Conservation (phyloP, 35 echinoderm and acorn worm genomes). For the Acanthaster planci region DNA sequence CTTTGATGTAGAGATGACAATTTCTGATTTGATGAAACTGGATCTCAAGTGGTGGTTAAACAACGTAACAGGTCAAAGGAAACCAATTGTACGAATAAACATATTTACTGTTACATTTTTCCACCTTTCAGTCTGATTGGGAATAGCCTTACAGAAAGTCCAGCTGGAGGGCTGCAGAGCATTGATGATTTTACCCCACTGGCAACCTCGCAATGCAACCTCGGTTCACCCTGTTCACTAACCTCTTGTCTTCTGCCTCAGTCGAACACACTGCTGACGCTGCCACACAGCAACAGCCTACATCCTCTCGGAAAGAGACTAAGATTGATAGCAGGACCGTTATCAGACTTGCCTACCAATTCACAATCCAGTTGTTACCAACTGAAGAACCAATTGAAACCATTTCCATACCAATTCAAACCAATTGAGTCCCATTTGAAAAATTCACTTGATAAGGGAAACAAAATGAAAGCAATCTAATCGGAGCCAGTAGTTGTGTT, state of each 20-base stretch:
- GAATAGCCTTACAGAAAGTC: background rate
- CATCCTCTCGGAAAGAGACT: conserved; percentile 27
- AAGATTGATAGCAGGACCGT: conserved; percentile 14
- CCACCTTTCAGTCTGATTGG: conserved; percentile 25
- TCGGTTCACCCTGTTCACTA: background rate
- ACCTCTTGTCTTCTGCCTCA: background rate
- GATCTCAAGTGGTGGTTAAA: too few species aligned
- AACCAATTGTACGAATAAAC: too few species aligned
- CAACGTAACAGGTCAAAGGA: too few species aligned
- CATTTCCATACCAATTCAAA: too few species aligned
- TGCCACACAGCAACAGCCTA: background rate
- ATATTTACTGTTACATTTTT: conserved; percentile 60
- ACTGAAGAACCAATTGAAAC: too few species aligned
- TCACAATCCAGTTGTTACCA: too few species aligned
- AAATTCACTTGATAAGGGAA: too few species aligned
- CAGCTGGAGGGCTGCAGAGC: conserved; percentile 49
- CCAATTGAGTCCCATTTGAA: too few species aligned
- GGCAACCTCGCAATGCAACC: conserved; percentile 62
- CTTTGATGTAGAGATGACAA: too few species aligned
- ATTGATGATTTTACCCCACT: conserved; percentile 69
- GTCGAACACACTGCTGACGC: background rate
- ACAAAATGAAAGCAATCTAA: too few species aligned
- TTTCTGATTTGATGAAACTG: too few species aligned
- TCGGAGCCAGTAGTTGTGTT: too few species aligned
- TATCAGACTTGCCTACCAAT: conserved; percentile 31